phyloP scores from a whole-genome alignment of 2,797 vertebrate species.

The Myoxocephalus aenaeus region DNA sequence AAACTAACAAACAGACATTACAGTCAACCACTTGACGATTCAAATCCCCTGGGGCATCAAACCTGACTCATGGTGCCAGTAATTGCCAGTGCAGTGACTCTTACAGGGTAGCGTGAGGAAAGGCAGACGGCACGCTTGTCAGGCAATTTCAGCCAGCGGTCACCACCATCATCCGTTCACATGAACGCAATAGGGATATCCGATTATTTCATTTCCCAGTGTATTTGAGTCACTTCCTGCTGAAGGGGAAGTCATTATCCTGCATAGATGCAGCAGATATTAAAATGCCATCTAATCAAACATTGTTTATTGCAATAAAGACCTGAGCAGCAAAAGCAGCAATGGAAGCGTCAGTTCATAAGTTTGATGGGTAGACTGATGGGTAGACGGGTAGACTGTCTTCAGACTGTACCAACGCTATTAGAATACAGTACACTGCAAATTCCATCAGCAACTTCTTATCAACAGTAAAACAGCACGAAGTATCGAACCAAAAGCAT shows the following conservation, averaged over 20 bases:
- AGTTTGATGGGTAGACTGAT: not conserved
- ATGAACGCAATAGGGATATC: slow-evolving; percentile 25
- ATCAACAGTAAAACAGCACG: slow-evolving; percentile 2
- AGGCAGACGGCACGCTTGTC: not conserved
- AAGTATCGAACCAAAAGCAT: slow-evolving; percentile 3
- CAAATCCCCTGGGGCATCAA: not conserved
- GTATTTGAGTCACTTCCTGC: slow-evolving; percentile 43
- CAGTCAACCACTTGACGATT: not conserved
- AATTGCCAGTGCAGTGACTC: slow-evolving; percentile 23
- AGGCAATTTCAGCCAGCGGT: not conserved
- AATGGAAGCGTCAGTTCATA: not conserved
- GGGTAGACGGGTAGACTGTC: too few relatives aligned
- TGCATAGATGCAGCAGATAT: not conserved
- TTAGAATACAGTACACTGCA: not conserved
- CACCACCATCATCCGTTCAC: slow-evolving; percentile 22
- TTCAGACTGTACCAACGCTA: not conserved
- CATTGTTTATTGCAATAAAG: not conserved
- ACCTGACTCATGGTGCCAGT: slow-evolving; percentile 36
- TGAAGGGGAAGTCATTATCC: slow-evolving; percentile 35
- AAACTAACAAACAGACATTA: slow-evolving; percentile 7
- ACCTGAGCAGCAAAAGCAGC: not conserved
- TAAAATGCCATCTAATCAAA: not conserved
- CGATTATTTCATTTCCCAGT: slow-evolving; percentile 42
- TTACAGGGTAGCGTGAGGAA: not conserved
- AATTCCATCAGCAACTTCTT: not conserved